Evolutionary conservation across 1,140 invertebrate species (phyloP).

Genomic region (Venturia canescens): DNA sequence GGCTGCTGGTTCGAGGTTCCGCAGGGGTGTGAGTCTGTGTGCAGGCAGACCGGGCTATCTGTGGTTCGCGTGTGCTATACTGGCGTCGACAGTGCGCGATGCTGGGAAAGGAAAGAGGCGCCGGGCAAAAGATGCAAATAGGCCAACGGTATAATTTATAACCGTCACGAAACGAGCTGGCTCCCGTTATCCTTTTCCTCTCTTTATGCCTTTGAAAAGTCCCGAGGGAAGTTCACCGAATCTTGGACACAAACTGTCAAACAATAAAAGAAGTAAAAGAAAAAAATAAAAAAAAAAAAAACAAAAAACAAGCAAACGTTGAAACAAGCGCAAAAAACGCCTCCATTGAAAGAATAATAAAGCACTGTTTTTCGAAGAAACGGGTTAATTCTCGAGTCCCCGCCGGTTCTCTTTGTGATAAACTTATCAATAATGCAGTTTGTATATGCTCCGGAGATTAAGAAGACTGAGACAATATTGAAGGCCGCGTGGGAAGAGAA

Average conservation of each 20-base stretch:
- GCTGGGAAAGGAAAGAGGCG: conserved; percentile 37
- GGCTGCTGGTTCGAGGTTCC: neutral
- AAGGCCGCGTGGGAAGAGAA: neutral
- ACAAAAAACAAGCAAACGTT: too few relatives aligned
- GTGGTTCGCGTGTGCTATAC: conserved; percentile 14
- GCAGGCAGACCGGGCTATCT: neutral
- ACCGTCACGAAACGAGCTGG: conserved; percentile 63
- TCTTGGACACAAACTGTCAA: conserved; percentile 1
- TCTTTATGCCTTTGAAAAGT: neutral
- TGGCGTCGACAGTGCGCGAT: neutral
- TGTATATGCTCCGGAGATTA: neutral
- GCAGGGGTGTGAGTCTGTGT: neutral
- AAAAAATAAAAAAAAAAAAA: neutral
- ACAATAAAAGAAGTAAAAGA: neutral
- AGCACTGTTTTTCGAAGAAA: too few relatives aligned
- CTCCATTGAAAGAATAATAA: too few relatives aligned
- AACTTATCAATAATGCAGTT: too few relatives aligned
- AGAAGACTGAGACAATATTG: neutral
- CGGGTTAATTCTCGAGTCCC: too few relatives aligned
- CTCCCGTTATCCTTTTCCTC: conserved; percentile 23
- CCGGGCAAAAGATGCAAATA: conserved; percentile 66
- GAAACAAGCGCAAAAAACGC: too few relatives aligned
- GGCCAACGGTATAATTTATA: conserved; percentile 73
- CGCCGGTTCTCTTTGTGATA: too few relatives aligned
- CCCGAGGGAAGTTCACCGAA: neutral